phyloP scores from a whole-genome alignment of 2,797 vertebrate species.

The Semotilus atromaculatus region DNA sequence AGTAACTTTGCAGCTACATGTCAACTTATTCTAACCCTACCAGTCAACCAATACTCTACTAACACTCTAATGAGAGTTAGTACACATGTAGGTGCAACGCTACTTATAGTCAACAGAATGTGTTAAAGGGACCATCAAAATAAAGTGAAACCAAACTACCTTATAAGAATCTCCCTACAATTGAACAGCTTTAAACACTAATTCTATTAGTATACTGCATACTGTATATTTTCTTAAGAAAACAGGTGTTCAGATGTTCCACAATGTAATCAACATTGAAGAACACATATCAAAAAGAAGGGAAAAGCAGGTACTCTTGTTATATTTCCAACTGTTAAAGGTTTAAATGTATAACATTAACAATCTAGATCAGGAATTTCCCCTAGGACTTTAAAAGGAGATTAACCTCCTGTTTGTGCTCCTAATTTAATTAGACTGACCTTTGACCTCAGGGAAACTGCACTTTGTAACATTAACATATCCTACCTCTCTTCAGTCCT shows the following conservation, averaged over 20 bases:
- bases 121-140: no score
- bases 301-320: neutral
- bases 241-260: neutral
- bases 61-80: no score
- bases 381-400: slow-evolving; percentile 71
- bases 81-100: no score
- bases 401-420: slow-evolving; percentile 78
- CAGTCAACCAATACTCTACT: no score
- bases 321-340: neutral
- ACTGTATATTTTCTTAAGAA: neutral
- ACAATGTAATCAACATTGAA: neutral
- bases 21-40: no score
- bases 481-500: slow-evolving; percentile 81
- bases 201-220: neutral
- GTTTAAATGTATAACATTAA: neutral
- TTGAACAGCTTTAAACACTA: neutral
- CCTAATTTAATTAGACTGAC: slow-evolving; percentile 83
- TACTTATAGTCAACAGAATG: no score
- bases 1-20: no score
- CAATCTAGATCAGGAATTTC: slow-evolving; percentile 59
- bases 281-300: neutral
- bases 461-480: slow-evolving; percentile 71
- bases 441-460: slow-evolving; percentile 74
- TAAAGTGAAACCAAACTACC: neutral
- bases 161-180: neutral